Evolutionary conservation across 2,888 invertebrate species (phyloP).

Genomic region (Acleris sparsana): DNA sequence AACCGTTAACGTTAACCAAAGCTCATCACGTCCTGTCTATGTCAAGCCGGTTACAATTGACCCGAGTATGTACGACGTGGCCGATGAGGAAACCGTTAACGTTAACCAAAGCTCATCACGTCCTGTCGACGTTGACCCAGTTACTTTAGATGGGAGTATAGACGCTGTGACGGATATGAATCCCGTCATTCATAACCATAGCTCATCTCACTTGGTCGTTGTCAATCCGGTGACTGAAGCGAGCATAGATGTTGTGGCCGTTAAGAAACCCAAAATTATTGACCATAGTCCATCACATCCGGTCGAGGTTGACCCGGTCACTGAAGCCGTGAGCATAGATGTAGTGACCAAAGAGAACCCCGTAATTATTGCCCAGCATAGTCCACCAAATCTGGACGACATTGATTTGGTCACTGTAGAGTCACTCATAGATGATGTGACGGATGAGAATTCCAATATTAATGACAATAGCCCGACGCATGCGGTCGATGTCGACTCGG

Average conservation of each 20-base stretch:
- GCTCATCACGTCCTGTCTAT: no score
- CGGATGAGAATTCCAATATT: background rate
- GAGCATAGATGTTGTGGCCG: background rate
- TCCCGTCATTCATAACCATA: constrained; percentile 5
- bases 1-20: no score
- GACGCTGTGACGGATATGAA: background rate
- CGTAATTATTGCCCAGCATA: no score
- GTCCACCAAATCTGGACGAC: no score
- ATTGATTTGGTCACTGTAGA: background rate
- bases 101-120: no score
- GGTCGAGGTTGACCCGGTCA: no score
- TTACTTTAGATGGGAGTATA: background rate
- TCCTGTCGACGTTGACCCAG: no score
- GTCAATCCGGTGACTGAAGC: constrained; percentile 4
- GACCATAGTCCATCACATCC: no score
- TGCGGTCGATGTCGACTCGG: background rate
- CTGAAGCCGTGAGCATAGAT: no score
- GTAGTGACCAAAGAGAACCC: no score
- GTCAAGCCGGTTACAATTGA: background rate
- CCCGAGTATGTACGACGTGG: no score
- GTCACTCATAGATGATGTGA: background rate
- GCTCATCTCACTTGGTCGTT: background rate
- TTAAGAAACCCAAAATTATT: background rate
- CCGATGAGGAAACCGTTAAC: no score
- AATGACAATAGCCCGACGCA: constrained; percentile 1